Evolutionary conservation across 2,113 vertebrate species (phyloP).

Genomic region (Vidua macroura): DNA sequence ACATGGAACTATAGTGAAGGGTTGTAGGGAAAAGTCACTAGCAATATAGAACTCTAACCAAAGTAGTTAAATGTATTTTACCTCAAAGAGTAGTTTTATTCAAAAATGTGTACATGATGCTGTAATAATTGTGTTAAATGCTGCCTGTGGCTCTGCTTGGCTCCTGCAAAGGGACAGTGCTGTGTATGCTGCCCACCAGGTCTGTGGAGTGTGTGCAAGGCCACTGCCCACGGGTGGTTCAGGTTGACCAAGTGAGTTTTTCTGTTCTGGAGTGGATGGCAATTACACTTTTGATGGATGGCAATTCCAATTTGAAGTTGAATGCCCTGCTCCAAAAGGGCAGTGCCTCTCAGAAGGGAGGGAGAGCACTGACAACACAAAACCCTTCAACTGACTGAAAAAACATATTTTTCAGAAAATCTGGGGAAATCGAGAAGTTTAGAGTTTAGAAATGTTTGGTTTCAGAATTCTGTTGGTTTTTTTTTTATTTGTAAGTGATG

Average conservation of each 20-base stretch:
- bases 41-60: background rate
- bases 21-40: background rate
- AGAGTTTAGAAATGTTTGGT: background rate
- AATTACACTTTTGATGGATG: background rate
- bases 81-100: background rate
- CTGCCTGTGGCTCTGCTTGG: background rate
- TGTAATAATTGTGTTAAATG: background rate
- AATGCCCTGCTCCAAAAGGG: background rate
- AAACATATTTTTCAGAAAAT: background rate
- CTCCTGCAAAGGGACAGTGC: background rate
- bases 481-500: background rate
- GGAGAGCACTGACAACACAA: background rate
- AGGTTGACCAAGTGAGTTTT: background rate
- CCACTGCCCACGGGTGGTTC: background rate
- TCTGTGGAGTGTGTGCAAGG: background rate
- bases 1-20: slow-evolving; percentile 7
- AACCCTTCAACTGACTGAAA: background rate
- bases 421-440: background rate
- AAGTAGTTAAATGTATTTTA: background rate
- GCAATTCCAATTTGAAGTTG: background rate
- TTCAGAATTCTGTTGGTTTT: background rate
- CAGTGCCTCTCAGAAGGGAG: background rate
- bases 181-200: fast-evolving
- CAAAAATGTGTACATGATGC: background rate
- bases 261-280: background rate